Conservation (phyloP, 23 tunicate species). For the Trididemnum miniatum region DNA sequence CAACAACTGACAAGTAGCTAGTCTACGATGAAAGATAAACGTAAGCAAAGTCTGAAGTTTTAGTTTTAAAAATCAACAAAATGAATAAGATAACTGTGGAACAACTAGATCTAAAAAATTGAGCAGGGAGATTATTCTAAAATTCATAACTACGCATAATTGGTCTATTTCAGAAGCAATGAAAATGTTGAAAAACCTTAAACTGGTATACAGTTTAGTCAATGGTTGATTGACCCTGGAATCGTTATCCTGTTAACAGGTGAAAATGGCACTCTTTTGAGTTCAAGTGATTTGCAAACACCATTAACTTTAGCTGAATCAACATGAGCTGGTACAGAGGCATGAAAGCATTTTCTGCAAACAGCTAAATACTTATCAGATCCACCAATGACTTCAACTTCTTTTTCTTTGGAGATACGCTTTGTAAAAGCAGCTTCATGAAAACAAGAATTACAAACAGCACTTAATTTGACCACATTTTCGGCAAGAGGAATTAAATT, state of each 20-base stretch:
- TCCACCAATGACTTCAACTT: constrained; percentile 80
- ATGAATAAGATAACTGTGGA: too few relatives aligned
- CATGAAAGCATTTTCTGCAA: constrained; percentile 54
- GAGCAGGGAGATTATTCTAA: too few relatives aligned
- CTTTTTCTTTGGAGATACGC: constrained; percentile 57
- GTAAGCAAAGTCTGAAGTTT: too few relatives aligned
- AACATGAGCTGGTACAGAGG: neutral
- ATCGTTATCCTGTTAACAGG: constrained; percentile 15
- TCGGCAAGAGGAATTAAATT: constrained; percentile 80
- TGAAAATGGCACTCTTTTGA: constrained; percentile 13
- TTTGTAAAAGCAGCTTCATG: constrained; percentile 82
- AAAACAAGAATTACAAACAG: constrained; percentile 68
- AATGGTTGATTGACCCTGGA: neutral
- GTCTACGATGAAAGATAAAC: too few relatives aligned
- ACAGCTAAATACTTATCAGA: constrained; percentile 72
- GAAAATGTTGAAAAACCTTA: too few relatives aligned
- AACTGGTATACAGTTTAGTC: too few relatives aligned
- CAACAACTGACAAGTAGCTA: too few relatives aligned
- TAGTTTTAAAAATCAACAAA: too few relatives aligned
- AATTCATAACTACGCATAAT: too few relatives aligned
- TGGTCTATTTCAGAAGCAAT: too few relatives aligned
- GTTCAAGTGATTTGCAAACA: neutral
- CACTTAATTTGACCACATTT: constrained; percentile 70
- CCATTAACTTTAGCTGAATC: neutral
- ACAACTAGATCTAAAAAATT: too few relatives aligned